A percentile compares a stretch with the other conserved stretches of the same genome.
These are phyloP conservation scores for Cheumatopsyche charites DNA, from an alignment of 1,140 invertebrate genomes.

Conservation along the genomic window DNA sequence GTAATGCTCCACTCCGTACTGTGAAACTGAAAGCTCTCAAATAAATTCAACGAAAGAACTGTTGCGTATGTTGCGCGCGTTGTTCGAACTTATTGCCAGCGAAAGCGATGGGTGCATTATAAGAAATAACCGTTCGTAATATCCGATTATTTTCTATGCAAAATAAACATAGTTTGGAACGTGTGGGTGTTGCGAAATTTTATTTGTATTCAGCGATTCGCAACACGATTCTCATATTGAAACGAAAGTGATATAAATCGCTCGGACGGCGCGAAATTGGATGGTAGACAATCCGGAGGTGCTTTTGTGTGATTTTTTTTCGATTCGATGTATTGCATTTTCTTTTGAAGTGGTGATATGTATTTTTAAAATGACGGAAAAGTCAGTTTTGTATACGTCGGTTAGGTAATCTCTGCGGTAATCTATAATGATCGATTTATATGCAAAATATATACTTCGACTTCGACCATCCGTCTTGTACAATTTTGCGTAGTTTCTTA, in stretches of 20 bases:
- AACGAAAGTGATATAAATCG: constrained; percentile 18
- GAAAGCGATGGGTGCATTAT: not conserved
- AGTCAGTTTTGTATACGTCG: not conserved
- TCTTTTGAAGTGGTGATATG: not conserved
- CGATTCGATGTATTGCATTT: not conserved
- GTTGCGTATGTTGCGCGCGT: too few species aligned
- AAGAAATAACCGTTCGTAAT: too few species aligned
- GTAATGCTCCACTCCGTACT: not conserved
- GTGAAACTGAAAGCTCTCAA: not conserved
- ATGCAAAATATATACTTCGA: constrained; percentile 32
- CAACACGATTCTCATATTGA: not conserved
- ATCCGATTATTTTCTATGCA: not conserved
- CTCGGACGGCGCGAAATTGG: not conserved
- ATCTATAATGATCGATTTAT: constrained; percentile 36
- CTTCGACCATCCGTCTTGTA: constrained; percentile 29
- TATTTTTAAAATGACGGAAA: not conserved
- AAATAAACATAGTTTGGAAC: not conserved
- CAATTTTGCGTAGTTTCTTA: not conserved
- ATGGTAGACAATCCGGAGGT: too few species aligned
- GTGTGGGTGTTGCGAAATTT: constrained; percentile 19
- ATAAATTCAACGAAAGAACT: too few species aligned
- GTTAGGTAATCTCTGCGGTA: constrained; percentile 24
- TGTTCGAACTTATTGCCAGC: not conserved
- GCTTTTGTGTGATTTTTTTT: too few species aligned
- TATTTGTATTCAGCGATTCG: not conserved